Evolutionary conservation across 2,797 vertebrate species (phyloP), one percentile per base, ranked within the genome.

Genomic region (Cryptoblepharus egeriae): DNA sequence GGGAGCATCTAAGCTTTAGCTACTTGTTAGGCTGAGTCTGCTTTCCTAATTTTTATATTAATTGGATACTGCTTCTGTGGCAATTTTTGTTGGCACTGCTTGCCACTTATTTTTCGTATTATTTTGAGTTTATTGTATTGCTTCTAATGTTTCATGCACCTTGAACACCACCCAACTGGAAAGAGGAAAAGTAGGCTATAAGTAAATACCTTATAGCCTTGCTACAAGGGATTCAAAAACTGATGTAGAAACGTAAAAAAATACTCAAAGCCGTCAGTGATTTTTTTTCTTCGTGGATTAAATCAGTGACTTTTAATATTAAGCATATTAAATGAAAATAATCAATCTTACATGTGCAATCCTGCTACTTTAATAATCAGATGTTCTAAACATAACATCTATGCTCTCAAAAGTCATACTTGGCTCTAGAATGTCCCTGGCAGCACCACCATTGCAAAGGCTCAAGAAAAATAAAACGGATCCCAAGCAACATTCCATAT

Each of bases 341-440:
- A 20, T 7, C 22, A 39, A 52, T 13, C 32, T 24, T 7, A 84
- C 82, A 49, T 42, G 55, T 28, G 2, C 2, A 28, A 72, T 39
- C 11, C 16, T 28, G 37, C 45, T 72, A 60, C 83, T 81, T 80
- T 75, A 90, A 85, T 22, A 83, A 60, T 13, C 4, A 68, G 52
- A 5, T 12, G 80, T 71, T 61, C 79, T 39, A 71, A 87, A 85
- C 32, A 28, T 45, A 85, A 77, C 49, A 88, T 84, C 45, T 90
- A 24, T 2, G 32, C 1, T 80, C 85, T 75, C 49, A 61, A 58
- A 5, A 75, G 64, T 72, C 84, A 80, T 88, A 82, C 69, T 91
- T 93, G 88, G 90, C 90, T 87, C 68, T 74, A 71, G 74, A 82
- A 69, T 90, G 79, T 81, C 68, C 32, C 64, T 93, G 93, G 91